phyloP scores from a whole-genome alignment of 92 coral and sea anemone species.

The Umimayanthus kanabou region DNA sequence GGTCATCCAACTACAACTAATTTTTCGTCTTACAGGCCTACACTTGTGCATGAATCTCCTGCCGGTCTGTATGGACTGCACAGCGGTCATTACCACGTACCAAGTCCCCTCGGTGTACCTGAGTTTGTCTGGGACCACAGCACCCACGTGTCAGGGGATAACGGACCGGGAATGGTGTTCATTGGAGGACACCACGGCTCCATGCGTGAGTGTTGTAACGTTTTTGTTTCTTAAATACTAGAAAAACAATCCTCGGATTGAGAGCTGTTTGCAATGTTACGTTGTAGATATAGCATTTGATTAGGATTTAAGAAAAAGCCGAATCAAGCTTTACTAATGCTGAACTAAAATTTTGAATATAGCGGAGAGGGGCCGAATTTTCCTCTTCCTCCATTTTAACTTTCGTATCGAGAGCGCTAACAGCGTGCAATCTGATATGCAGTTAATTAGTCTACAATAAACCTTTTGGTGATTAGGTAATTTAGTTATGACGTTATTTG shows the following conservation, averaged over 20 bases:
- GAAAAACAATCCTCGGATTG: neutral
- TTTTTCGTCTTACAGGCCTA: neutral
- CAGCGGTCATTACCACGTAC: conserved; percentile 49
- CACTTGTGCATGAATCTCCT: neutral
- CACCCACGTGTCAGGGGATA: conserved; percentile 54
- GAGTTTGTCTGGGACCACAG: conserved; percentile 67
- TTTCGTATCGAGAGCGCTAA: too few species aligned
- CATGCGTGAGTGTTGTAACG: conserved; percentile 44
- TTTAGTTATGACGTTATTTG: too few species aligned
- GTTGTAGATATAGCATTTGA: too few species aligned
- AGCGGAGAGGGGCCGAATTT: too few species aligned
- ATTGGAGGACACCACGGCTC: conserved; percentile 42
- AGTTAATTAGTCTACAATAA: too few species aligned
- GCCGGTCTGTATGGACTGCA: neutral
- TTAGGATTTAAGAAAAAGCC: too few species aligned
- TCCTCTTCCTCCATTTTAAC: too few species aligned
- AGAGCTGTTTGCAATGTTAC: neutral
- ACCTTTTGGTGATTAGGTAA: too few species aligned
- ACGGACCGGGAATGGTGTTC: conserved; percentile 57
- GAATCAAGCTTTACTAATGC: too few species aligned
- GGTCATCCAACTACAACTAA: neutral
- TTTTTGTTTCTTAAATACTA: neutral
- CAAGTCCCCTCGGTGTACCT: conserved; percentile 55
- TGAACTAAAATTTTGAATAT: too few species aligned
- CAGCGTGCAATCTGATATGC: too few species aligned